Conservation (phyloP, 2,888 invertebrate genomes). For the Sphaeridia pumilis region DNA sequence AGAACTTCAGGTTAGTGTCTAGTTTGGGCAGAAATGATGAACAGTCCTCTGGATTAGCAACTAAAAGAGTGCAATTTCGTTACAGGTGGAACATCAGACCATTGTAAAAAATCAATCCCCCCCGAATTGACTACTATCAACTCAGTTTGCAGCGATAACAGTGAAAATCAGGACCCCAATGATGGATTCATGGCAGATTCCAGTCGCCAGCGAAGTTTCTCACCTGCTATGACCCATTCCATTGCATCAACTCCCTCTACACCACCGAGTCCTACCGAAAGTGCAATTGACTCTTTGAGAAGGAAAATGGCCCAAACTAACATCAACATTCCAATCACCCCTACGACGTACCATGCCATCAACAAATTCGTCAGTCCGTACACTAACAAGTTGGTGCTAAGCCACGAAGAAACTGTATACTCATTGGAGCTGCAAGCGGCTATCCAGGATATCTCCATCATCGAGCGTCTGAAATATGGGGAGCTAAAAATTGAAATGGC, state of each 20-base stretch:
- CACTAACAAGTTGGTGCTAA: conserved; percentile 1
- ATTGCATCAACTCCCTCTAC: conserved; percentile 3
- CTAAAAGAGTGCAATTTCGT: too few relatives aligned
- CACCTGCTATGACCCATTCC: conserved; percentile 6
- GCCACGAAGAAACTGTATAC: conserved; percentile 6
- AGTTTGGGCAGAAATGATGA: too few relatives aligned
- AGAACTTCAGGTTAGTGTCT: neutral
- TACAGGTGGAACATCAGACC: neutral
- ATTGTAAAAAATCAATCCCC: neutral
- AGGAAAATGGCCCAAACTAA: conserved; percentile 13
- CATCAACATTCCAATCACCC: conserved; percentile 17
- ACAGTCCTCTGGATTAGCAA: too few relatives aligned
- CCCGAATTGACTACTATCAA: neutral
- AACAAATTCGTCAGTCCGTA: conserved; percentile 8
- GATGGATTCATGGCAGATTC: neutral
- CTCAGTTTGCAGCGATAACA: neutral
- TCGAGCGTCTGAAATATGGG: conserved; percentile 6
- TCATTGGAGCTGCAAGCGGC: conserved; percentile 6
- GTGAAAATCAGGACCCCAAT: neutral
- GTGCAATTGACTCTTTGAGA: conserved; percentile 19
- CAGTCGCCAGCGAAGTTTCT: neutral
- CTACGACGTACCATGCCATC: conserved; percentile 12
- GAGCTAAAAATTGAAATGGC: conserved; percentile 22
- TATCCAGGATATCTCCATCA: conserved; percentile 7
- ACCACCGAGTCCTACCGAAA: conserved; percentile 14